Percentiles rank a stretch among this genome's conserved stretches.
phyloP scores from a whole-genome alignment of 2,797 vertebrate species.

The Gymnocypris eckloni region DNA sequence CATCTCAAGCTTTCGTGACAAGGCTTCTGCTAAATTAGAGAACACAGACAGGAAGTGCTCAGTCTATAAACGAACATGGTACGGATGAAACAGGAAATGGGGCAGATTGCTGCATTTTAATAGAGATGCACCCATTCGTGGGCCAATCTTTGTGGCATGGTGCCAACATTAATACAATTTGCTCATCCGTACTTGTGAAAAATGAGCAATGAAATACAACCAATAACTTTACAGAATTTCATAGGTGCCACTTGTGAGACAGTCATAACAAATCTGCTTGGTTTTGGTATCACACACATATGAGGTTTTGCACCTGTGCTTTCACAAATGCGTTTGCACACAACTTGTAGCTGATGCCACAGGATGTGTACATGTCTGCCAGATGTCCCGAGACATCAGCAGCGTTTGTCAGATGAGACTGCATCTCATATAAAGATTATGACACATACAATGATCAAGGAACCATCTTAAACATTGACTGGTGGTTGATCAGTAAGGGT shows the following conservation, averaged over 20 bases:
- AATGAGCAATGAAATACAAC: too few relatives aligned
- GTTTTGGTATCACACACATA: background rate
- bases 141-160: background rate
- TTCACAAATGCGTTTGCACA: background rate
- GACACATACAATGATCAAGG: background rate
- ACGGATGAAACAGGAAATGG: constrained; percentile 28
- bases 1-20: background rate
- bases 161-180: constrained; percentile 2
- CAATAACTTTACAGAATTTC: too few relatives aligned
- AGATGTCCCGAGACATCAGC: constrained; percentile 19
- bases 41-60: constrained; percentile 45
- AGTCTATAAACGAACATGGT: constrained; percentile 15
- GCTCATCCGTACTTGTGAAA: background rate
- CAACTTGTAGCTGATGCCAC: constrained; percentile 19
- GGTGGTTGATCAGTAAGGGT: background rate
- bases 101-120: background rate
- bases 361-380: constrained; percentile 24
- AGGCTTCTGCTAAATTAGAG: constrained; percentile 24
- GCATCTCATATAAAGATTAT: background rate
- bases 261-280: constrained; percentile 3
- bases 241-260: background rate
- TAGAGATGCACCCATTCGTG: background rate
- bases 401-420: background rate
- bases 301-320: constrained; percentile 35
- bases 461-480: background rate